Percentiles rank a stretch among this genome's conserved stretches.
Conservation (phyloP, 2,113 vertebrate genomes). For the Salvelinus namaycush region DNA sequence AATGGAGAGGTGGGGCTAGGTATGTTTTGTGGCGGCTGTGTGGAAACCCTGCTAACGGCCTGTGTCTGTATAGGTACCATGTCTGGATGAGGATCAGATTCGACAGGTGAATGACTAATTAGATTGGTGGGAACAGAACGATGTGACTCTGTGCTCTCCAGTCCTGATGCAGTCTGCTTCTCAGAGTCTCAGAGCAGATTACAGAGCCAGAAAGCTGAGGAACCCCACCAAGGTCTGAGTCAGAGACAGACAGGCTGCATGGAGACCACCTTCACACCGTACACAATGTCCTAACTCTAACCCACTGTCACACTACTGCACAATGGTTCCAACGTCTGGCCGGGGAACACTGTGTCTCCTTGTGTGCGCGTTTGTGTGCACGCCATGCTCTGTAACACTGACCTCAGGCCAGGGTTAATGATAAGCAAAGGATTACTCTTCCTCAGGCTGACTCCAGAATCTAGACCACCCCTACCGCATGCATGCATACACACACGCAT, state of each 20-base stretch:
- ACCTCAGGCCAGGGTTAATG: neutral
- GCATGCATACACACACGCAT: too few species aligned
- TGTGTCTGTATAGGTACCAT: conserved; percentile 7
- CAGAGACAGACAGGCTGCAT: too few species aligned
- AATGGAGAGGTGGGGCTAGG: conserved; percentile 34
- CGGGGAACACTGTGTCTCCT: too few species aligned
- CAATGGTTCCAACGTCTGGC: too few species aligned
- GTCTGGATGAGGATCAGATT: neutral
- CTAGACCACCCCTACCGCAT: neutral
- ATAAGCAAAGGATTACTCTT: conserved; percentile 43
- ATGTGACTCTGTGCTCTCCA: conserved; percentile 30
- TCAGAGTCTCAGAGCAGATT: too few species aligned
- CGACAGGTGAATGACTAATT: conserved; percentile 33
- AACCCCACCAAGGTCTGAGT: too few species aligned
- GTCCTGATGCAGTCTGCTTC: conserved; percentile 28
- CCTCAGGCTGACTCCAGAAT: neutral
- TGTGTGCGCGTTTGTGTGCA: neutral
- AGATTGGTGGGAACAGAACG: conserved; percentile 34
- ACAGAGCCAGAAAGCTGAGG: too few species aligned
- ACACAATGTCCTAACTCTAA: too few species aligned
- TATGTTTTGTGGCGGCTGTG: conserved; percentile 4
- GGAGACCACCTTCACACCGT: too few species aligned
- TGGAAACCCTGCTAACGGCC: conserved; percentile 15
- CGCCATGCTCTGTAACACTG: conserved; percentile 18
- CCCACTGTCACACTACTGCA: neutral